Conservation (phyloP, 1,140 invertebrate genomes). For the Colletes latitarsis region DNA sequence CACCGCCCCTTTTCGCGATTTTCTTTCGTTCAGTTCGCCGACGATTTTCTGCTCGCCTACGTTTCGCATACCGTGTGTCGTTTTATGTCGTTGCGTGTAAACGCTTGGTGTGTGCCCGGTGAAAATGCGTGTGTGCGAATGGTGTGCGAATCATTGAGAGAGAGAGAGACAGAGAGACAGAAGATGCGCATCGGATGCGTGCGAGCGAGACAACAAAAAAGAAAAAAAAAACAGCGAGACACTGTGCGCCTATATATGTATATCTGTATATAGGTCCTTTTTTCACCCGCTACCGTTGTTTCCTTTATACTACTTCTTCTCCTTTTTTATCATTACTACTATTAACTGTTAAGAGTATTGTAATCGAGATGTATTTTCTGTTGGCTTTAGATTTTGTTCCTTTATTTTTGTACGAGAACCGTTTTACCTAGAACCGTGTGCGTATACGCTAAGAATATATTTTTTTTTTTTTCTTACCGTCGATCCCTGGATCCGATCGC, state of each 20-base stretch:
- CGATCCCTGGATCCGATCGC: neutral
- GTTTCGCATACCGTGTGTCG: neutral
- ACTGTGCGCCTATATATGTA: constrained; percentile 60
- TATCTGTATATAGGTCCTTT: constrained; percentile 59
- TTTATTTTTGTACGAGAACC: constrained; percentile 76
- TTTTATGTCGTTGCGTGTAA: constrained; percentile 4
- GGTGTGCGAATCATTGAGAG: too few relatives aligned
- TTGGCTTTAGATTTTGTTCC: constrained; percentile 80
- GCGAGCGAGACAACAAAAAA: constrained; percentile 12
- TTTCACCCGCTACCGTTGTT: constrained; percentile 30
- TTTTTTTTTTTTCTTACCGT: constrained; percentile 60
- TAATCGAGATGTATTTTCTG: constrained; percentile 70
- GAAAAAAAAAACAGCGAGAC: constrained; percentile 48
- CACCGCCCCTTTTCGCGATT: neutral
- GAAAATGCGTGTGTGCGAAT: neutral
- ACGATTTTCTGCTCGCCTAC: constrained; percentile 12
- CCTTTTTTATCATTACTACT: constrained; percentile 20
- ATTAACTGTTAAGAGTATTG: constrained; percentile 32
- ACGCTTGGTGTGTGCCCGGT: neutral
- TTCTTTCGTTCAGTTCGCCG: constrained; percentile 3
- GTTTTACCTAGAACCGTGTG: constrained; percentile 57
- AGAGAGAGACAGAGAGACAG: neutral
- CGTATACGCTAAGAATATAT: constrained; percentile 35
- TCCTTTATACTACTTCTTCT: constrained; percentile 29
- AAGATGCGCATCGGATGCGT: neutral